phyloP scores from a whole-genome alignment of 53 echinoderm and acorn worm species.

The Paracentrotus lividus region DNA sequence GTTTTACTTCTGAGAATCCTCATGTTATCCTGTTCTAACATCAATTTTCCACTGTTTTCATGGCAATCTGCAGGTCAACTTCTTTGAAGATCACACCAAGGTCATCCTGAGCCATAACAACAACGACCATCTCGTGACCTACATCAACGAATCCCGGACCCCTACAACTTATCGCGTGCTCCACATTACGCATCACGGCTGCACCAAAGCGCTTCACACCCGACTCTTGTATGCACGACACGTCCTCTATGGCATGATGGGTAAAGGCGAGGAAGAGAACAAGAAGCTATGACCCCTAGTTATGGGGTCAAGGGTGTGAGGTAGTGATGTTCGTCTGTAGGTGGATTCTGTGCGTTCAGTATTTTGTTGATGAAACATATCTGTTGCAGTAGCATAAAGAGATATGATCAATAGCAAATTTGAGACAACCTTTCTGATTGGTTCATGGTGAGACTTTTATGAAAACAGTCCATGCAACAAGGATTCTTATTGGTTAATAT shows the following conservation, averaged over 20 bases:
- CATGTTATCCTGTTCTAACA: neutral
- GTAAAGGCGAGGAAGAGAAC: constrained; percentile 67
- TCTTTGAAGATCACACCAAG: constrained; percentile 98
- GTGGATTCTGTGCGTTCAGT: no score
- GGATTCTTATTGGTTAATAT: no score
- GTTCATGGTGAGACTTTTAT: no score
- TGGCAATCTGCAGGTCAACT: constrained; percentile 80
- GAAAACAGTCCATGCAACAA: neutral
- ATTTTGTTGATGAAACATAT: neutral
- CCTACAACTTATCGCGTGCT: constrained; percentile 89
- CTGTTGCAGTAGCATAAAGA: neutral
- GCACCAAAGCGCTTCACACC: constrained; percentile 81
- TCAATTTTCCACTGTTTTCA: neutral
- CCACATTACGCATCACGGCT: constrained; percentile 96
- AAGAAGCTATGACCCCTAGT: constrained; percentile 62
- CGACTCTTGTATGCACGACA: constrained; percentile 83
- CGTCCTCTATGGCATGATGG: constrained; percentile 88
- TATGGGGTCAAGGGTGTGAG: constrained; percentile 2
- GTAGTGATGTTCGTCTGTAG: neutral
- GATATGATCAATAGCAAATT: no score
- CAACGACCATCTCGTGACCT: constrained; percentile 96
- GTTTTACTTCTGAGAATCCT: neutral
- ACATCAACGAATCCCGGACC: constrained; percentile 92
- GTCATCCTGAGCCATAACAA: constrained; percentile 94
- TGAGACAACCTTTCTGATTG: no score